These are phyloP conservation scores for Hyposoter dolosus DNA, from an alignment of 2,888 invertebrate genomes.

Conservation along the genomic window DNA sequence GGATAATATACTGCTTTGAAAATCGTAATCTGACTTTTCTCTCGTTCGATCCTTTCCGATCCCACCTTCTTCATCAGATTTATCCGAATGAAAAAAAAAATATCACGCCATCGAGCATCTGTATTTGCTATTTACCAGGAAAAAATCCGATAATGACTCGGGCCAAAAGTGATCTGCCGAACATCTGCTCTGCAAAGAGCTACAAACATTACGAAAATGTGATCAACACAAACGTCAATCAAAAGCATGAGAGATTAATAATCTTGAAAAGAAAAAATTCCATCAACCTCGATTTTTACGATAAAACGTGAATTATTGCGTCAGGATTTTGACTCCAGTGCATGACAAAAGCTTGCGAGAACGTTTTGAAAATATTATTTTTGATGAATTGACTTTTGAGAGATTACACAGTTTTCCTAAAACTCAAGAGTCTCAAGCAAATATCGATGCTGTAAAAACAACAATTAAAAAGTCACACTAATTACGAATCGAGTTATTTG, in stretches of 20 bases:
- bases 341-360: not conserved
- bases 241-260: not conserved
- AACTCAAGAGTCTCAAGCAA: not conserved
- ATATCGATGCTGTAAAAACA: not conserved
- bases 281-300: not conserved
- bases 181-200: not conserved
- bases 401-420: not conserved
- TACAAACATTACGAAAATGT: not conserved
- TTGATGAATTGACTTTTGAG: not conserved
- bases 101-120: not conserved
- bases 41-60: not conserved
- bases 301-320: not conserved
- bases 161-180: not conserved
- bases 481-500: not conserved
- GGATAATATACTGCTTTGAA: constrained; percentile 17
- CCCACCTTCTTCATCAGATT: not conserved
- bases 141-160: not conserved
- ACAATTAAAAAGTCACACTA: not conserved
- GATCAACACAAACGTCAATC: not conserved
- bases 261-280: not conserved
- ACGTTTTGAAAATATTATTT: not conserved
- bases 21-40: constrained; percentile 2
- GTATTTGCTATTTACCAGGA: not conserved
- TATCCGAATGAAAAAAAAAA: not conserved
- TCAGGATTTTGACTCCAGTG: not conserved